These are phyloP conservation scores for Drosophila sproati DNA, from an alignment of 1,140 invertebrate species.

Conservation along the genomic window DNA sequence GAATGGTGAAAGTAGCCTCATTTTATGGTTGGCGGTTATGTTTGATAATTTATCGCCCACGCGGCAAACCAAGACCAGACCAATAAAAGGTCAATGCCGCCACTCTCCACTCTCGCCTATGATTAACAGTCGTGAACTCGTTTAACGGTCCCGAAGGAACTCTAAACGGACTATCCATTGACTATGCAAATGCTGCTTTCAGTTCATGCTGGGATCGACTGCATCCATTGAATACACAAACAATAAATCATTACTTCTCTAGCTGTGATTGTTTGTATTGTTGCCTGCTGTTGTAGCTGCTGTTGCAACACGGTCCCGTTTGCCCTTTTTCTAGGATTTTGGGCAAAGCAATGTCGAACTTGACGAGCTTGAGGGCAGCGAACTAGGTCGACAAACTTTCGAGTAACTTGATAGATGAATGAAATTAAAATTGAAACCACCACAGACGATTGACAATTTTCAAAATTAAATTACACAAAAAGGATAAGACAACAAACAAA, in stretches of 20 bases:
- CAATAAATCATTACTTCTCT: conserved; percentile 25
- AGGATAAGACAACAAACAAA: too few relatives aligned
- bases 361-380: not conserved
- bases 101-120: not conserved
- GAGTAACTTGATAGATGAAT: conserved; percentile 37
- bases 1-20: not conserved
- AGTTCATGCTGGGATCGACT: not conserved
- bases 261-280: conserved; percentile 34
- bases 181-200: conserved; percentile 6
- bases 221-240: conserved; percentile 26
- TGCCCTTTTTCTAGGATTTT: not conserved
- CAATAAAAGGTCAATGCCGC: conserved; percentile 1
- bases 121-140: conserved; percentile 22
- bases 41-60: conserved; percentile 11
- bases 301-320: conserved; percentile 12
- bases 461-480: not conserved
- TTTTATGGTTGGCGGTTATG: conserved; percentile 15
- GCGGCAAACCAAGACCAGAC: conserved; percentile 11
- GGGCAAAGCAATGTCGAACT: conserved; percentile 31
- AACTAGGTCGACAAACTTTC: conserved; percentile 32
- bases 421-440: not conserved
- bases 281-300: not conserved
- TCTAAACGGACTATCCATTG: not conserved
- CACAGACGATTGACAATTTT: conserved; percentile 11
- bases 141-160: not conserved